These are phyloP conservation scores for Papilio machaon DNA, from an alignment of 1,140 invertebrate genomes.

Conservation along the genomic window DNA sequence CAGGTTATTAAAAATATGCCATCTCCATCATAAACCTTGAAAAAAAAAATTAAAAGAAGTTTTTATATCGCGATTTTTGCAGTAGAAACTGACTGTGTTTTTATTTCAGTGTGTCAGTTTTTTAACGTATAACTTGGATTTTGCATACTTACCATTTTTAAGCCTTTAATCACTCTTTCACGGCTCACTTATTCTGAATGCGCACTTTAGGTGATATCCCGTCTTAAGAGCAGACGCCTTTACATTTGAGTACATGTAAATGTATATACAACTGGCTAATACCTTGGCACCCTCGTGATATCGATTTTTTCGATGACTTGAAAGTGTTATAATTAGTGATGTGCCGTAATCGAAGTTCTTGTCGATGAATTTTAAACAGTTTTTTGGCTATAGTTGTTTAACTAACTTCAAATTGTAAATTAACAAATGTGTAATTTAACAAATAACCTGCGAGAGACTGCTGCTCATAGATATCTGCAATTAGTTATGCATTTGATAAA, in stretches of 20 bases:
- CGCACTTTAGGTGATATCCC: background rate
- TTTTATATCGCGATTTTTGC: no score
- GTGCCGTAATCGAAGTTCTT: background rate
- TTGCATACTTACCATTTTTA: background rate
- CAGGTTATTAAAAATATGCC: no score
- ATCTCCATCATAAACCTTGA: no score
- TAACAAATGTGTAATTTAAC: no score
- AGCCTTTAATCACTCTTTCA: background rate
- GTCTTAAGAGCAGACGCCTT: slow-evolving; percentile 1
- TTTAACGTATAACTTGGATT: background rate
- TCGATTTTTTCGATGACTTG: slow-evolving; percentile 2
- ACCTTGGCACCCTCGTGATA: slow-evolving; percentile 5
- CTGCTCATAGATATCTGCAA: no score
- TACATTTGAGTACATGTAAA: background rate
- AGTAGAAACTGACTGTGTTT: no score
- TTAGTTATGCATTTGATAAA: no score
- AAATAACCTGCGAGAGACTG: no score
- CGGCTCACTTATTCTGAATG: background rate
- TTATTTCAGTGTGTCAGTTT: background rate
- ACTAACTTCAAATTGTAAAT: no score
- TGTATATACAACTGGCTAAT: background rate
- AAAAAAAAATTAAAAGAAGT: no score
- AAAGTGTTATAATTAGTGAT: background rate
- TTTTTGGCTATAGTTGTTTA: background rate
- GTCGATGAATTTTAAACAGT: slow-evolving; percentile 8